Evolutionary conservation across 2,888 invertebrate genomes (phyloP).

Genomic region (Ennomos erosarius): DNA sequence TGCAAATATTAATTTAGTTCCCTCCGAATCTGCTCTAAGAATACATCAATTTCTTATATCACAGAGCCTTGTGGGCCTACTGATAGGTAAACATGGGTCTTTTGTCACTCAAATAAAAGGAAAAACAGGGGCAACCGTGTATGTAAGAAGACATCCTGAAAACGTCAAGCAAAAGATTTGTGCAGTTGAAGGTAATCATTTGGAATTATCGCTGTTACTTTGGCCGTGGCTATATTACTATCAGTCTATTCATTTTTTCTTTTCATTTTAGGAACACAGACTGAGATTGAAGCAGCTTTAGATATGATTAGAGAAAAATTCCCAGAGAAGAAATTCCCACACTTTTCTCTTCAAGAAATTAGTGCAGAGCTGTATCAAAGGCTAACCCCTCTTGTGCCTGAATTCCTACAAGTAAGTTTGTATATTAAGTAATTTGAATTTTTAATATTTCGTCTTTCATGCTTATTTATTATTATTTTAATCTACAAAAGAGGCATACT

Average conservation of each 20-base stretch:
- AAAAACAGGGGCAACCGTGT: constrained; percentile 91
- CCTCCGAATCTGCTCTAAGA: constrained; percentile 74
- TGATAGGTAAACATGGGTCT: constrained; percentile 94
- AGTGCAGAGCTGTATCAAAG: constrained; percentile 81
- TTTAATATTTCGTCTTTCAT: neutral
- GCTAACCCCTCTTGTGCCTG: constrained; percentile 80
- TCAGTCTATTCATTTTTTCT: neutral
- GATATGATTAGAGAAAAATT: constrained; percentile 94
- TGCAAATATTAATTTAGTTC: constrained; percentile 82
- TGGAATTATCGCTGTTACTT: too few species aligned
- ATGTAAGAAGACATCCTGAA: constrained; percentile 91
- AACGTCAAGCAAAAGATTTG: constrained; percentile 92
- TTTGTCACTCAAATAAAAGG: constrained; percentile 93
- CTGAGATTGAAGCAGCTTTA: constrained; percentile 92
- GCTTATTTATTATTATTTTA: neutral
- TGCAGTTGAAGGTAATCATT: constrained; percentile 89
- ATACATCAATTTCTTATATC: constrained; percentile 91
- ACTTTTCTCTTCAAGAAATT: constrained; percentile 88
- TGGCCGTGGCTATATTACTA: neutral
- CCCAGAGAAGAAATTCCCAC: constrained; percentile 92
- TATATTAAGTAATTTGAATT: neutral
- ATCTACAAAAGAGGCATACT: constrained; percentile 9
- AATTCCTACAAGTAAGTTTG: constrained; percentile 83
- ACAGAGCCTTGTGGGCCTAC: constrained; percentile 91
- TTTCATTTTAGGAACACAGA: constrained; percentile 86